Evolutionary conservation across 2,797 vertebrate species (phyloP), one percentile per base, ranked within the genome.

Genomic region (Rhincodon typus): DNA sequence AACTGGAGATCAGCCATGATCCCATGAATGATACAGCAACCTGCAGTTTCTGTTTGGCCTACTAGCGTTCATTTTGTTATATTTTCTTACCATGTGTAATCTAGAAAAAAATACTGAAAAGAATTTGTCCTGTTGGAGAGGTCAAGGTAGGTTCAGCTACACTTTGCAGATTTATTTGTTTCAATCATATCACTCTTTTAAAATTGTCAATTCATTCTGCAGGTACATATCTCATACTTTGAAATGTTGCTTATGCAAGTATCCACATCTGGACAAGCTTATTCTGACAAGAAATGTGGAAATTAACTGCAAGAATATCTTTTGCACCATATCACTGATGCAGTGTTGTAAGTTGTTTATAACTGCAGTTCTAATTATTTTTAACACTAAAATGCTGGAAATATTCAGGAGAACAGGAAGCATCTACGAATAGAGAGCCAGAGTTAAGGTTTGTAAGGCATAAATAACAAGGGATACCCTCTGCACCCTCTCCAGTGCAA

Each of bases 161-260:
- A 8, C 27, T 74, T 77, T 53, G 5, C 53, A 95, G 46, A 57
- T 50, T 50, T 95, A 25, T 77, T 74, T 95, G 30, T 74, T 95
- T 74, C 53, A 77, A 95, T 42, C 42, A 70, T 72, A 67, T 94
- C 38, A 94, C 38, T 70, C 2, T 10, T 38, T 70, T 42, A 53
- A 74, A 38, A 27, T 94, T 94, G 10, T 74, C 34, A 62, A 50
- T 94, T 53, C 69, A 94, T 50, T 95, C 79, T 95, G 12, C 82
- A 95, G 95, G 38, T 95, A 95, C 69, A 84, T 95, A 70, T 95
- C 95, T 82, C 95, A 95, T 66, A 87, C 79, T 50, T 38, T 69
- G 23, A 95, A 87, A 95, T 95, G 95, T 38, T 95, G 95, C 66
- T 95, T 95, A 87, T 95, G 95, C 95, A 95, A 84, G 79, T 95